Evolutionary conservation across 2,113 vertebrate species (phyloP).

Genomic region (Hymenochirus boettgeri): DNA sequence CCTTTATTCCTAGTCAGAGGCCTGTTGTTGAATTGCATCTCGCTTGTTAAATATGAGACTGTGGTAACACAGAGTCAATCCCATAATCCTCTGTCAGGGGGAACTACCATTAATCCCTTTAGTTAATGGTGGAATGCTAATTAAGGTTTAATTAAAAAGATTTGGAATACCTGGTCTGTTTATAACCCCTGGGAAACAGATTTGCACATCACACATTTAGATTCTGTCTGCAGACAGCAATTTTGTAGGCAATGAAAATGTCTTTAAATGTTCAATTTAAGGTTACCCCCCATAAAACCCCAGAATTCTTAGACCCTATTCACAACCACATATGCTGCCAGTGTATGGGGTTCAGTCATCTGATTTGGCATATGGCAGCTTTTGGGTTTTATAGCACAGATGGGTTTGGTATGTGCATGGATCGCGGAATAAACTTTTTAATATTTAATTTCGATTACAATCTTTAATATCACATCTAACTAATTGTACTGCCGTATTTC

Average conservation of each 20-base stretch:
- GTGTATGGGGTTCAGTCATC: slow-evolving; percentile 6
- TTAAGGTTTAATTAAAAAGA: not conserved
- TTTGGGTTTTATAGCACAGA: slow-evolving; percentile 42
- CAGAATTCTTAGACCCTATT: too few species aligned
- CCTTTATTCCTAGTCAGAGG: too few species aligned
- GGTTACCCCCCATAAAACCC: not conserved
- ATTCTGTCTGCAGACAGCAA: not conserved
- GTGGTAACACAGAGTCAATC: too few species aligned
- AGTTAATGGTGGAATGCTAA: not conserved
- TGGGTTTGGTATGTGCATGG: slow-evolving; percentile 40
- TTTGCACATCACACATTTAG: not conserved
- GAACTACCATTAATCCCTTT: not conserved
- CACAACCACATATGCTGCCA: not conserved
- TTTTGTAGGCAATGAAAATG: not conserved
- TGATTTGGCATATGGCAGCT: slow-evolving; percentile 27
- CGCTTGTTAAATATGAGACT: not conserved
- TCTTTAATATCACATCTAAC: slow-evolving; percentile 43
- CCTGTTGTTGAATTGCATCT: not conserved
- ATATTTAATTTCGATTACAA: slow-evolving; percentile 44
- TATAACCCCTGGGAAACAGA: not conserved
- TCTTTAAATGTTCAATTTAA: not conserved
- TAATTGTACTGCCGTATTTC: slow-evolving; percentile 42
- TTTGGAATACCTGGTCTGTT: not conserved
- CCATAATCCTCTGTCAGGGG: too few species aligned
- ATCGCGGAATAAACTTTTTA: slow-evolving; percentile 44